Evolutionary conservation across 2,113 vertebrate species (phyloP), one percentile per base, ranked within the genome.

Genomic region (Gambusia holbrooki): DNA sequence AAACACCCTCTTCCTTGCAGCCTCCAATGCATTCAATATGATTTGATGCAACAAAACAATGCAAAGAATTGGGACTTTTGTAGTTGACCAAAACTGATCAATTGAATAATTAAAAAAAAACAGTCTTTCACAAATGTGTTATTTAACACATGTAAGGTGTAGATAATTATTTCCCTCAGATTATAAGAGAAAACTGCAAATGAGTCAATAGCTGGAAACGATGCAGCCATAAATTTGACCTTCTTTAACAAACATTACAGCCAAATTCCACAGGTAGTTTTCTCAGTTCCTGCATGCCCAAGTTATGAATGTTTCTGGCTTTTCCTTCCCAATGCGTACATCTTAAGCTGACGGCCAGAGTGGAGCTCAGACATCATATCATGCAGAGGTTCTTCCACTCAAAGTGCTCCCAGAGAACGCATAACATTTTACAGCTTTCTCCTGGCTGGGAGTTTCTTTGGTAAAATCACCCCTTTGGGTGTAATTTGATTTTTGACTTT

Each of bases 401-500:
- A 62, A 78, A 81, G 85, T 81, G 84, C 88, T 94, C 92, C 92
- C 88, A 48, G 13, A 61, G 88, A 92, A 71, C 91, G 65, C 84
- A 86, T 89, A 88, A 93, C 79, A 37, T 79, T 93, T 93, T 85
- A 92, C 80, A 77, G 71, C 83, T 61, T 88, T 87, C 86, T 90
- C 85, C 92, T 86, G 88, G 83, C 75, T 91, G 79, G 89, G 89
- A 84, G 27, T 81, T 92, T 90, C 85, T 84, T 85, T 79, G 66
- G 76, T 83, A 77, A 77, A 85, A 82, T 88, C 76, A 70, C 79
- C 91, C 84, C 91, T 87, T 79, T 84, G 82, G 88, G 86, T 32
- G 69, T 87, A 75, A 86, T 87, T 90, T 83, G 81, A 67, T 84
- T 86, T 86, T 88, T 86, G 1, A 64, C 90, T 84, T 91, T 93